Percentiles rank a stretch among this genome's conserved stretches.
phyloP scores from a whole-genome alignment of 2,113 vertebrate genomes.

The Dinomys branickii region DNA sequence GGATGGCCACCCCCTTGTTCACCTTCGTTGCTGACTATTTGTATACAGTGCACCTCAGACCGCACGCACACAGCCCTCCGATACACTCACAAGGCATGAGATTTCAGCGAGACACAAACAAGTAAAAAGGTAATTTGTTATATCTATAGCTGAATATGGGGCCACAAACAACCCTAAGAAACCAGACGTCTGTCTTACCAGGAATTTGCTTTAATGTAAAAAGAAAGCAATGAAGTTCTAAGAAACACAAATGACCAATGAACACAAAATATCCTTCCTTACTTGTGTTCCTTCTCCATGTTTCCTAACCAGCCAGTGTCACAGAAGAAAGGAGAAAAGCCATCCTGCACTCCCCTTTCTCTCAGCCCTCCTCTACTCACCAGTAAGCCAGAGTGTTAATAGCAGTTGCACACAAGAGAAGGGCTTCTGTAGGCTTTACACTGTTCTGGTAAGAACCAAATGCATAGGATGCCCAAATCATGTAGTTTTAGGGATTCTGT shows the following conservation, averaged over 20 bases:
- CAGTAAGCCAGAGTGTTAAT: not conserved
- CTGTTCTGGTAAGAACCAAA: not conserved
- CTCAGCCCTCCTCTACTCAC: not conserved
- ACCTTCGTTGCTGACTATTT: not conserved
- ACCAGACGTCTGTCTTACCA: not conserved
- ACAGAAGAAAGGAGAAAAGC: not conserved
- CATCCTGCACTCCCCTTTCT: not conserved
- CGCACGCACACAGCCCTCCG: not conserved
- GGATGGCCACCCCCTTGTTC: not conserved
- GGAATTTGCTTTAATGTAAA: slow-evolving; percentile 17
- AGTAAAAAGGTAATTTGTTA: not conserved
- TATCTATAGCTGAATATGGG: not conserved
- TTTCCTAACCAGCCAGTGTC: not conserved
- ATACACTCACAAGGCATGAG: not conserved
- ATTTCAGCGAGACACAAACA: not conserved
- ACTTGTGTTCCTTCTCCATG: not conserved
- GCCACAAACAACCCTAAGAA: not conserved
- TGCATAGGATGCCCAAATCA: accelerated
- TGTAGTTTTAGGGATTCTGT: not conserved
- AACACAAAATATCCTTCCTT: not conserved
- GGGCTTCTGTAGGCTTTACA: not conserved
- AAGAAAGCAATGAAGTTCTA: not conserved
- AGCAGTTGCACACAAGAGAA: too few relatives aligned
- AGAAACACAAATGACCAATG: not conserved
- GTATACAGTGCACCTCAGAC: not conserved